Conservation (phyloP, 2,113 vertebrate species). For the Ailurus styani region DNA sequence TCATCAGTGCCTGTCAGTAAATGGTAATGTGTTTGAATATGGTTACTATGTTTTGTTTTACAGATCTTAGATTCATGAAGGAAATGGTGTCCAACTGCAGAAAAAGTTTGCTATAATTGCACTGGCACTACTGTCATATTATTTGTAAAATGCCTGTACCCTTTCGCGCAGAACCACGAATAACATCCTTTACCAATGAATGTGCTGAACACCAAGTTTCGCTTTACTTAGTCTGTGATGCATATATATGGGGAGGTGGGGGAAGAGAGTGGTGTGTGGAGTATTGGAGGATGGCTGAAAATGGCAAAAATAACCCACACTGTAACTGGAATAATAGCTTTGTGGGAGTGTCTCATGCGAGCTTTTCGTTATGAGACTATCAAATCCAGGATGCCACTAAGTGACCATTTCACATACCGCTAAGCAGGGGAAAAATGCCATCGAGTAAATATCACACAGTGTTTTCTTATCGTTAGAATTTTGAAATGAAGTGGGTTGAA, state of each 20-base stretch:
- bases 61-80: neutral
- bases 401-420: neutral
- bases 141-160: neutral
- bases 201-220: rapidly evolving
- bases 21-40: neutral
- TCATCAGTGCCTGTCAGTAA: neutral
- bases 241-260: too few relatives aligned
- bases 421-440: neutral
- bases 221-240: neutral
- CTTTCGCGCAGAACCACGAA: neutral
- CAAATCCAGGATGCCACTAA: neutral
- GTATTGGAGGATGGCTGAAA: neutral
- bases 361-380: neutral
- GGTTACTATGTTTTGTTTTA: neutral
- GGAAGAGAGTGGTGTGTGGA: neutral
- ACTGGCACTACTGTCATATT: neutral
- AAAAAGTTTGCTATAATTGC: neutral
- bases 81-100: neutral
- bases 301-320: neutral
- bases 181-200: neutral
- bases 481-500: neutral
- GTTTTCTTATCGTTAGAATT: neutral
- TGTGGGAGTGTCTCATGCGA: rapidly evolving
- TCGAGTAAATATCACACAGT: neutral
- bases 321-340: rapidly evolving